Base-by-base conservation (phyloP, 2,888 invertebrate species). In the Drosophila demipolita region DNA sequence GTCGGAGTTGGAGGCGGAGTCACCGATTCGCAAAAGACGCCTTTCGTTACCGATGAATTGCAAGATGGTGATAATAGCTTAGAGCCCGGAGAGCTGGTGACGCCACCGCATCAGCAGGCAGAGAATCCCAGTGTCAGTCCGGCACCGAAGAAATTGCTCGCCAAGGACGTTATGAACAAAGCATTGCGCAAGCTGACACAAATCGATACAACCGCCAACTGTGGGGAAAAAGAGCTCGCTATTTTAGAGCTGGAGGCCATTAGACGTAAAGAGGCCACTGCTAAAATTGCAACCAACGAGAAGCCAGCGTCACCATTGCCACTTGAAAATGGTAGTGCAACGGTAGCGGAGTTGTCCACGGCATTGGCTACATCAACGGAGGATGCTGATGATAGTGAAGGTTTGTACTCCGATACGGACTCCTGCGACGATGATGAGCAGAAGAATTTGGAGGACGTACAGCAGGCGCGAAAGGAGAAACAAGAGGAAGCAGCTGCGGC, bases 1-100 rank as follows among this genome's bases (percentile, higher is more conserved):
- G 38, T 15, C 17, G 49, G 42, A 50, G 50, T 26, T 20, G 17
- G 15, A 20, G 20, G 42, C 40, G 55, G n/a, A 57, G n/a, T 40
- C 53, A 63, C 23, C 54, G 57, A 72, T 26, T 20, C 36, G 32
- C 63, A 64, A 49, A 40, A 29, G 33, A 58, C 45, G 36, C 35
- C 59, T 35, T 36, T 66, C 36, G 45, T 55, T 54, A 20, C 33
- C 32, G 90, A 89, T 12, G 91, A 91, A 20, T 78, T 90, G 69
- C 91, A 90, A 65, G 87, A 84, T 58, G 91, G 87, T 33, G 92
- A 92, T 40, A 92, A 91, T 52, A 92, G 92, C 33, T 70, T 92
- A 62, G 92, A 92, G 64, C 92, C 92, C 17, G 92, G 92, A 9
- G 92, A 92, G 62, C 86, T 92, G 35, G 91, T 92, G 66, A 92